Percentiles rank a stretch among this genome's conserved stretches.
phyloP scores from a whole-genome alignment of 2,888 invertebrate genomes.

The Gastrophysa polygoni region DNA sequence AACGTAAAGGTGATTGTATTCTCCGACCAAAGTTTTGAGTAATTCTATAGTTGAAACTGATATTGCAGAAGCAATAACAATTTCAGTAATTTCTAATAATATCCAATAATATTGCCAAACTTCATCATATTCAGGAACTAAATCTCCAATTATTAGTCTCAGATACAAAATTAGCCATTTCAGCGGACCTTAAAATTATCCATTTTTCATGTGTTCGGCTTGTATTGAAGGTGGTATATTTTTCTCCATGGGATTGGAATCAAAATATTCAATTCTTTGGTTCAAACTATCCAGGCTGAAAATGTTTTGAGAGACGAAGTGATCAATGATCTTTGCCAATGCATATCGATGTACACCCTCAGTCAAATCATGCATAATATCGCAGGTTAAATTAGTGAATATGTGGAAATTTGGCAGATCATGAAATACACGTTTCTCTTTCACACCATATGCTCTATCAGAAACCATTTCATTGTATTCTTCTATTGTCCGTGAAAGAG shows the following conservation, averaged over 20 bases:
- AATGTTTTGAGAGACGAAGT: slow-evolving; percentile 19
- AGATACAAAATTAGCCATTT: slow-evolving; percentile 28
- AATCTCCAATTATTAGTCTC: slow-evolving; percentile 24
- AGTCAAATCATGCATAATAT: slow-evolving; percentile 32
- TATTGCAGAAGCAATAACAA: slow-evolving; percentile 6
- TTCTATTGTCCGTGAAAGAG: not conserved
- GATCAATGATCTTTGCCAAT: slow-evolving; percentile 24
- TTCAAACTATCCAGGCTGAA: slow-evolving; percentile 22
- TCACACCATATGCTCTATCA: slow-evolving; percentile 8
- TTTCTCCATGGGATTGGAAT: slow-evolving; percentile 20
- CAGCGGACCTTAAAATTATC: slow-evolving; percentile 25
- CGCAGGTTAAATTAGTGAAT: slow-evolving; percentile 22
- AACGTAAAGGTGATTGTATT: slow-evolving; percentile 21
- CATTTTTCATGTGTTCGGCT: slow-evolving; percentile 23
- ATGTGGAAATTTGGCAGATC: slow-evolving; percentile 11
- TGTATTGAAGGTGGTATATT: slow-evolving; percentile 28
- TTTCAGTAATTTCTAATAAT: slow-evolving; percentile 15
- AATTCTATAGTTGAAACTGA: slow-evolving; percentile 12
- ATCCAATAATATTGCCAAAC: slow-evolving; percentile 23
- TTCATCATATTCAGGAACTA: slow-evolving; percentile 15
- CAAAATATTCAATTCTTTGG: slow-evolving; percentile 26
- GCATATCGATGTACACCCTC: slow-evolving; percentile 31
- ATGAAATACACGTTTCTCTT: slow-evolving; percentile 10
- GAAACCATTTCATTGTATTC: slow-evolving; percentile 11
- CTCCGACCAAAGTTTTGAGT: slow-evolving; percentile 19